These are phyloP conservation scores for Perca flavescens DNA, from an alignment of 2,113 vertebrate species.

Conservation along the genomic window DNA sequence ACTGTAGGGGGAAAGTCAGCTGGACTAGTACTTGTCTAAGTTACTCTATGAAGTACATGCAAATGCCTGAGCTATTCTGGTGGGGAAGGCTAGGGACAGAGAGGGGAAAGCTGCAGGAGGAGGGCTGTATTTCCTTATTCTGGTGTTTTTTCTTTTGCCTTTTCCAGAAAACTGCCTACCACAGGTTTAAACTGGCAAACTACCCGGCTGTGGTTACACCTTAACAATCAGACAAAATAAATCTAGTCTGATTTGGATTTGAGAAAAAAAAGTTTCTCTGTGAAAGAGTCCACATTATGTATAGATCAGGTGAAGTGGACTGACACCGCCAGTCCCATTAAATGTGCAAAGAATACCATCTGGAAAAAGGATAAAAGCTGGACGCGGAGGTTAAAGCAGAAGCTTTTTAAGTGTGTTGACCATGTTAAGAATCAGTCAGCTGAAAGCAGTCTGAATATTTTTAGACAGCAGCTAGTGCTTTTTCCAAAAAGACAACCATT, in stretches of 20 bases:
- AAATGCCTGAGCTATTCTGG: too few species aligned
- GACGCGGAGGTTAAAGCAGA: background rate
- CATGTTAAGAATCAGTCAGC: conserved; percentile 11
- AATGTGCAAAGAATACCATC: conserved; percentile 27
- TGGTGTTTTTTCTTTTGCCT: too few species aligned
- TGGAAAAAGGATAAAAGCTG: conserved; percentile 7
- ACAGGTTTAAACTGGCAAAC: too few species aligned
- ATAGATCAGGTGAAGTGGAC: conserved; percentile 1
- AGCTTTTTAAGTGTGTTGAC: conserved; percentile 25
- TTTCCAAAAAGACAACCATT: conserved; percentile 26
- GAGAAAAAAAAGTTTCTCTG: background rate
- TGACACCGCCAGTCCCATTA: background rate
- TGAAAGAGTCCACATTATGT: background rate
- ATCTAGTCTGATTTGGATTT: background rate
- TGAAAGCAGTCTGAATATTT: conserved; percentile 52
- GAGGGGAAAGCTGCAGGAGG: too few species aligned
- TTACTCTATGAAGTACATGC: too few species aligned
- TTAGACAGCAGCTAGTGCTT: conserved; percentile 26
- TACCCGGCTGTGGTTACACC: background rate
- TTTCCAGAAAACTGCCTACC: too few species aligned
- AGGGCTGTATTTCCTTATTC: too few species aligned
- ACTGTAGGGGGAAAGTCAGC: too few species aligned
- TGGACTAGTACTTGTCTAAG: too few species aligned
- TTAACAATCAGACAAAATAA: background rate
- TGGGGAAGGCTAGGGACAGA: too few species aligned